Conservation (phyloP, 2,113 vertebrate species). For the Eptesicus fuscus region DNA sequence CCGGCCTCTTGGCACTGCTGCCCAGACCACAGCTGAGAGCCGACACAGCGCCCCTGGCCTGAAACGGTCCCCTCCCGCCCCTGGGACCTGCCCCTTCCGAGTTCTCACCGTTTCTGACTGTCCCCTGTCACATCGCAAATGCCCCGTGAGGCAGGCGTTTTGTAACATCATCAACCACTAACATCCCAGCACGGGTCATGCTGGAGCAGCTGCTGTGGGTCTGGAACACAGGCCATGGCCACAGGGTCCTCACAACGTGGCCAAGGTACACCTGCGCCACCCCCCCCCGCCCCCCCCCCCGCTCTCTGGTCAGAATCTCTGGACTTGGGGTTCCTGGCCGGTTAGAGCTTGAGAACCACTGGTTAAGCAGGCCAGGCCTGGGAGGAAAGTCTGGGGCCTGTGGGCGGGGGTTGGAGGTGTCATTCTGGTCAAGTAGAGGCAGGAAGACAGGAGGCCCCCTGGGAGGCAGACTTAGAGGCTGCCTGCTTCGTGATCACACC, state of each 20-base stretch:
- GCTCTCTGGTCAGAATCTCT: background rate
- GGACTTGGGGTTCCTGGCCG: background rate
- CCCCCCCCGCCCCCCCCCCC: no score
- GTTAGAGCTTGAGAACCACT: background rate
- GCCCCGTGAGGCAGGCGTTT: background rate
- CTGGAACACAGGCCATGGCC: background rate
- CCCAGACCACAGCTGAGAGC: background rate
- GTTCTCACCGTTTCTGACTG: background rate
- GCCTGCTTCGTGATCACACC: background rate
- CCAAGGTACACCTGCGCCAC: background rate
- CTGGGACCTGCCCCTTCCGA: background rate
- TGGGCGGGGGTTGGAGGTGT: background rate
- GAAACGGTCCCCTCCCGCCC: background rate
- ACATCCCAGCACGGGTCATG: background rate
- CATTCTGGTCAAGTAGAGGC: background rate
- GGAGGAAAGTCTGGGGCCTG: background rate
- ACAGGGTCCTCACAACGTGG: background rate
- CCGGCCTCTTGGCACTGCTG: background rate
- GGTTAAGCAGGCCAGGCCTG: background rate
- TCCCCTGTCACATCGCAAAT: background rate
- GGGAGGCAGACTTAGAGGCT: background rate
- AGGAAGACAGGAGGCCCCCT: background rate
- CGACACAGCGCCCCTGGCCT: background rate
- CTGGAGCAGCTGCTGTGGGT: background rate
- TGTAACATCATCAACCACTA: background rate